These are phyloP conservation scores for Battus philenor DNA, from an alignment of 1,140 invertebrate species.

Conservation along the genomic window DNA sequence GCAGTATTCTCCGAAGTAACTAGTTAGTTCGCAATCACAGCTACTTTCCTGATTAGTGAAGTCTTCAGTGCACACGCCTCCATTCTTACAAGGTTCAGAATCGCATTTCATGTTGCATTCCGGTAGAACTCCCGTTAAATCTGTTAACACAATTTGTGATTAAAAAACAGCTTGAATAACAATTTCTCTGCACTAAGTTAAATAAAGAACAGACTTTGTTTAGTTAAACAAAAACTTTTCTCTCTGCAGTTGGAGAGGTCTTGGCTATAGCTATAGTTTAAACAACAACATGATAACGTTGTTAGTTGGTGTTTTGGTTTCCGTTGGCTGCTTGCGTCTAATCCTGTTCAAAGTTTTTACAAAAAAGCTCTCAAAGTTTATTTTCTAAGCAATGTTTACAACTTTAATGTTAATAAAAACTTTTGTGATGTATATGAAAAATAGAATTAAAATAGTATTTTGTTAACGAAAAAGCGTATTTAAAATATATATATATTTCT, in stretches of 20 bases:
- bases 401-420: too few relatives aligned
- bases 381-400: too few relatives aligned
- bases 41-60: constrained; percentile 89
- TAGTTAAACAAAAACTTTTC: background rate
- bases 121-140: constrained; percentile 81
- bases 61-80: constrained; percentile 91
- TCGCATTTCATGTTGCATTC: constrained; percentile 94
- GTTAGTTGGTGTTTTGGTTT: background rate
- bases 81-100: constrained; percentile 89
- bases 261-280: background rate
- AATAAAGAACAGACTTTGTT: background rate
- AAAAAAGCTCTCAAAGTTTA: too few relatives aligned
- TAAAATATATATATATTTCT: too few relatives aligned
- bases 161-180: too few relatives aligned
- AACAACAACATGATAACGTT: background rate
- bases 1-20: constrained; percentile 88
- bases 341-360: too few relatives aligned
- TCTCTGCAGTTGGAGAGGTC: background rate
- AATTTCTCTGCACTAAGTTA: too few relatives aligned
- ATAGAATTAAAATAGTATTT: too few relatives aligned
- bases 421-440: too few relatives aligned
- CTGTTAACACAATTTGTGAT: constrained; percentile 44
- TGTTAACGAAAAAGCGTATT: too few relatives aligned
- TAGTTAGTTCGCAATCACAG: constrained; percentile 92
- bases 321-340: background rate